Conservation (phyloP, 2,888 invertebrate species). For the Pheosia gnoma region DNA sequence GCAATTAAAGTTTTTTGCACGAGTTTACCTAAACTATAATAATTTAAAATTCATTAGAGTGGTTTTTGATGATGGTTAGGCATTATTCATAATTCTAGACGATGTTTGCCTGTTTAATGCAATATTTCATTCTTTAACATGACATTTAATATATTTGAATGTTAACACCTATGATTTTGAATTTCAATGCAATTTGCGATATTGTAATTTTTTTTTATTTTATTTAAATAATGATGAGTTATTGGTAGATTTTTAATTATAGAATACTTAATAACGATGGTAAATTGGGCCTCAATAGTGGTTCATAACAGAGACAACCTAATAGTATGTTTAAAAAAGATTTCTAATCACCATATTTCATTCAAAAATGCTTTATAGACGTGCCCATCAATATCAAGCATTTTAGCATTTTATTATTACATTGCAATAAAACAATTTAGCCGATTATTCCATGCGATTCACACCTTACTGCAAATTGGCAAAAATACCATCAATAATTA, state of each 20-base stretch:
- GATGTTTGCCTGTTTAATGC: neutral
- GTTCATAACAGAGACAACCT: too few relatives aligned
- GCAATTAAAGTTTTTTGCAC: neutral
- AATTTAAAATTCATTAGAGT: neutral
- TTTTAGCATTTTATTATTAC: neutral
- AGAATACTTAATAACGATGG: too few relatives aligned
- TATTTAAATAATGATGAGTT: too few relatives aligned
- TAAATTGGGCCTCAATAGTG: too few relatives aligned
- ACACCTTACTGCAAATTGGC: neutral
- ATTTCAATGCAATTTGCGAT: neutral
- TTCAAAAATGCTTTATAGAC: too few relatives aligned
- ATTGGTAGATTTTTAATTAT: too few relatives aligned
- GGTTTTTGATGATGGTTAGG: neutral
- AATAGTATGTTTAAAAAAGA: too few relatives aligned
- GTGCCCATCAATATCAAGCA: neutral
- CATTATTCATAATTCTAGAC: neutral
- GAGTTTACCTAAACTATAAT: neutral
- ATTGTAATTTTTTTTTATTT: too few relatives aligned
- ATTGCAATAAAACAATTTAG: neutral
- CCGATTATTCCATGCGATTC: slow-evolving; percentile 1
- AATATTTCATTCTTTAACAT: neutral
- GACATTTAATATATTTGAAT: neutral
- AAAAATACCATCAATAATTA: neutral
- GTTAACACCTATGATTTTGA: neutral
- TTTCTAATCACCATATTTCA: too few relatives aligned